Base-by-base conservation (phyloP, 2,797 vertebrate species). In the Anabas testudineus region DNA sequence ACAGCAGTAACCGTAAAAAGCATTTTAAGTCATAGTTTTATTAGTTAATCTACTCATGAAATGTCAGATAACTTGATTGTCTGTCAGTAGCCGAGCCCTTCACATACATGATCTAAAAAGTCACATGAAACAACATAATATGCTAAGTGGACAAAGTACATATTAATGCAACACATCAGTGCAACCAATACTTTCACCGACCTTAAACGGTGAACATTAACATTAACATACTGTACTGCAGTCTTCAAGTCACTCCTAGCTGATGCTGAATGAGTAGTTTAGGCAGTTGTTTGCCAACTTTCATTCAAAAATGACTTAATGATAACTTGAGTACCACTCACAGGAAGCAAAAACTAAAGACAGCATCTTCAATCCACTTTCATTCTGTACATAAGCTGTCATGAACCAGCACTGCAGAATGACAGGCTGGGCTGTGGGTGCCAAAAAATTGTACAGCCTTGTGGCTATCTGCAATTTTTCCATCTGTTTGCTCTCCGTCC, bases 391-490 rank as follows among this genome's bases (percentile, higher is more conserved):
- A 66, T 60, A 63, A 49, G 45, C 74, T 65, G 64, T 73, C 63
- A 26, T 74, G 56, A 76, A 75, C 58, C 76, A 76, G 46, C 41
- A 10, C 63, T 6, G 4, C 67, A 69, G 69, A 78, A 60, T 22
- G 72, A 78, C 78, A 75, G 58, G 52, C 57, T 49, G 13, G 21
- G 36, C 1, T 76, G 41, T 22, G 10, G 58, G 59, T 70, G 76
- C 67, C 75, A 80, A 72, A 30, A 36, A 77, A 83, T 71, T n/a
- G 34, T 71, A 64, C 76, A 78, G 72, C 53, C 68, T 59, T 47
- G 47, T 80, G 71, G 48, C 34, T 71, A 49, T 66, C 74, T 80
- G 52, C 66, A 68, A 51, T 26, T 70, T 61, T 67, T 72, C 80
- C 63, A 70, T 81, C 71, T 57, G 67, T 82, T 69, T 46, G 51